Percentiles rank a stretch among this genome's conserved stretches.
Conservation (phyloP, 2,888 invertebrate genomes). For the Eristalis pertinax region DNA sequence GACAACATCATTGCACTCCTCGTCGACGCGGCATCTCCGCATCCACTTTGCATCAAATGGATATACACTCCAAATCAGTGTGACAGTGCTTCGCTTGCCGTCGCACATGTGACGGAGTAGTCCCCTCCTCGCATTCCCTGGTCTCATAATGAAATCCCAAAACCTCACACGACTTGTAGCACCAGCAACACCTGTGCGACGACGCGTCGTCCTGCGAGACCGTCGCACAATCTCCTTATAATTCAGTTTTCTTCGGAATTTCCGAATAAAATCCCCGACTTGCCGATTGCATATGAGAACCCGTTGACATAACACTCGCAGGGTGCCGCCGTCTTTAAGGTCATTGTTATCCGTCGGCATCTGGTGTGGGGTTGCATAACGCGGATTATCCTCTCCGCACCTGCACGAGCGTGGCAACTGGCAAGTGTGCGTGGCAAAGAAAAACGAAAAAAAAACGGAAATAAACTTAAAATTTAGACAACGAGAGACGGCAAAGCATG, state of each 20-base stretch:
- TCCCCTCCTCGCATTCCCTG: background rate
- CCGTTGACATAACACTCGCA: background rate
- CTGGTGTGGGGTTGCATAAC: background rate
- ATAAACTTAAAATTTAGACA: background rate
- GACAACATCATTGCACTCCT: background rate
- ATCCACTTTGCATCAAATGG: too few species aligned
- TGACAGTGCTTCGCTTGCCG: too few species aligned
- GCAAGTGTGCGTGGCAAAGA: background rate
- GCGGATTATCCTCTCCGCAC: background rate
- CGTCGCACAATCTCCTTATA: background rate
- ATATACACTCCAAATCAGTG: too few species aligned
- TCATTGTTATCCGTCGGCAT: background rate
- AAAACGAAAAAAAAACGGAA: too few species aligned
- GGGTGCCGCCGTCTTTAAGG: background rate
- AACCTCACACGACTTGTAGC: background rate
- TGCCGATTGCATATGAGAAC: background rate
- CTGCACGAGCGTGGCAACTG: background rate
- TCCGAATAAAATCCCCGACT: background rate
- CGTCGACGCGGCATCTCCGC: background rate
- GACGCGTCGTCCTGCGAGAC: background rate
- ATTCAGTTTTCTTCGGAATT: background rate
- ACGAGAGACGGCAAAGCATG: constrained; percentile 19
- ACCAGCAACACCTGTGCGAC: background rate
- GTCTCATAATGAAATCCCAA: background rate
- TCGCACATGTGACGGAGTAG: background rate